Evolutionary conservation across 1,140 invertebrate species (phyloP), one percentile per base, ranked within the genome.

Genomic region (Pseudobourletiella spinata): DNA sequence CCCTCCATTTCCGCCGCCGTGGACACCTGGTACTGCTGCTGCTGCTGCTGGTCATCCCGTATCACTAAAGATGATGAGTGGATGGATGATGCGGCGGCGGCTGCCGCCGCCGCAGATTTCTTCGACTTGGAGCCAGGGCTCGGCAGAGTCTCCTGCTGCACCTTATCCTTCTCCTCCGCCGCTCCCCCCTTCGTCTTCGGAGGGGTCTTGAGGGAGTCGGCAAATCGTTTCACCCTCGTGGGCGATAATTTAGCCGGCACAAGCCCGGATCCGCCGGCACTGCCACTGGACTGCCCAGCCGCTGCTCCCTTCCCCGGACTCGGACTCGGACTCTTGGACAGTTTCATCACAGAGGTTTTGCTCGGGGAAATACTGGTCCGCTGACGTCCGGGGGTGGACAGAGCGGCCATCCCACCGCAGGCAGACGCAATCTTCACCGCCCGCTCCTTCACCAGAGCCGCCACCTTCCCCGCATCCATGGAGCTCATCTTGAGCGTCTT

Each of bases 381-480:
- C 32, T 46, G 35, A 16, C 35, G 24, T 3, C 54, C 35, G 22
- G 52, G 43, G 3, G 32, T 14, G 6, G 61, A 42, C 14, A 55
- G 22, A 35, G 11, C 29, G 3, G 39, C 24, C 15, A 39, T 52
- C n/a, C 32, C 26, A 39, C 43, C 43, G 51, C 8, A 18, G 28
- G 29, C 57, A 32, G 20, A 25, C 24, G 61, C 57, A 26, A 61
- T 43, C 46, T 66, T 66, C 2, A 44, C 62, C 11, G 68, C 59
- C 54, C 68, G 39, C 52, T 69, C 68, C 52, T 62, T 69, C 3
- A 69, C 62, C 1, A 66, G 25, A 26, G 63, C 62, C 0, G 64
- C 68, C 15, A 66, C 64, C 61, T 66, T 69, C 18, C 57, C 62
- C 16, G 56, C 65, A 51, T 69, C 62, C 22, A 59, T 43, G 20